Percentiles rank a stretch among this genome's conserved stretches.
Evolutionary conservation across 1,140 invertebrate genomes (phyloP).

Genomic region (Cydia amplana): DNA sequence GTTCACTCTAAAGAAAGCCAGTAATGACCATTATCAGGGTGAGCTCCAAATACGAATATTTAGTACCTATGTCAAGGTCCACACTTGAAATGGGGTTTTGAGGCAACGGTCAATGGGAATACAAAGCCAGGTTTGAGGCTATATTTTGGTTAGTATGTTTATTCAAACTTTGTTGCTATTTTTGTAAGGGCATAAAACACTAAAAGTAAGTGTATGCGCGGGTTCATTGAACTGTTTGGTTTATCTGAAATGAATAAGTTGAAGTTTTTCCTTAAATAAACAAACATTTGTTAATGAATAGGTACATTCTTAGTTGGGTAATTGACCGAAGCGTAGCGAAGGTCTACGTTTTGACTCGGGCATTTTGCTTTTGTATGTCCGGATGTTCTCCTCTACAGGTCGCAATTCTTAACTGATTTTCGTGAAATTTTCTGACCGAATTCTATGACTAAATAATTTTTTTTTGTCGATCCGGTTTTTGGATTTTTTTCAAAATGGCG

Average conservation of each 20-base stretch:
- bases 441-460: too few relatives aligned
- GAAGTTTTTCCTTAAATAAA: not conserved
- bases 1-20: not conserved
- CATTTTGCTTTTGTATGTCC: too few relatives aligned
- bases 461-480: too few relatives aligned
- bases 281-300: too few relatives aligned
- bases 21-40: not conserved
- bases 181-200: slow-evolving; percentile 4
- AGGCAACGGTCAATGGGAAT: not conserved
- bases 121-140: not conserved
- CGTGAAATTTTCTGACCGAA: too few relatives aligned
- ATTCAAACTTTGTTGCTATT: not conserved
- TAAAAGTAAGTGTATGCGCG: not conserved
- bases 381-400: too few relatives aligned
- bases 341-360: too few relatives aligned
- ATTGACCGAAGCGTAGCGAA: too few relatives aligned
- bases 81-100: not conserved
- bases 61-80: not conserved
- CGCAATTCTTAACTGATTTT: too few relatives aligned
- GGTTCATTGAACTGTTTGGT: slow-evolving; percentile 3
- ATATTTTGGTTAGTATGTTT: slow-evolving; percentile 7
- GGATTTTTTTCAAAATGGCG: too few relatives aligned
- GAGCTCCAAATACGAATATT: not conserved
- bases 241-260: not conserved
- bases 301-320: too few relatives aligned